Evolutionary conservation across 2,888 invertebrate genomes (phyloP).

Genomic region (Xestia xanthographa): DNA sequence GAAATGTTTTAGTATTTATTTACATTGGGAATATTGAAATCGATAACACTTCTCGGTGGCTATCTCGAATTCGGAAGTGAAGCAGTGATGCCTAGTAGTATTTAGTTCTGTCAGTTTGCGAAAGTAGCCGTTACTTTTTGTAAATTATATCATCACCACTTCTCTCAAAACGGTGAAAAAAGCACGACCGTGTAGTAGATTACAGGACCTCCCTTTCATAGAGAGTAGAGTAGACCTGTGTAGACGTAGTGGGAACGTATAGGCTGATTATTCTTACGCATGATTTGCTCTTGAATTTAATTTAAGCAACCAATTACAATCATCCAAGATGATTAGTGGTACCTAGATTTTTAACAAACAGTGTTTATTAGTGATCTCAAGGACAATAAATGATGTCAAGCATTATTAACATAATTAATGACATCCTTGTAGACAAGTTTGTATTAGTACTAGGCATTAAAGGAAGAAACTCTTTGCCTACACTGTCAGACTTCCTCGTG

Average conservation of each 20-base stretch:
- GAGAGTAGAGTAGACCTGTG: background rate
- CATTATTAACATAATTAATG: conserved; percentile 49
- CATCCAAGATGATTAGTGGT: background rate
- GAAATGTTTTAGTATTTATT: background rate
- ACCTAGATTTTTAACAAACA: background rate
- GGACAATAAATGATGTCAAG: conserved; percentile 48
- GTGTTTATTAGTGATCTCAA: conserved; percentile 28
- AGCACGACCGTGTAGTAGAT: background rate
- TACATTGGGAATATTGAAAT: conserved; percentile 11
- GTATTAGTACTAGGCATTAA: conserved; percentile 34
- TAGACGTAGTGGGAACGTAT: background rate
- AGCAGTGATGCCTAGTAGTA: background rate
- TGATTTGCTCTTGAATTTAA: background rate
- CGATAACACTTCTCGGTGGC: conserved; percentile 2
- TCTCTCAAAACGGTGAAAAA: background rate
- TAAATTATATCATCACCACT: background rate
- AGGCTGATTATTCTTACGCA: background rate
- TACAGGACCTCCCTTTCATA: background rate
- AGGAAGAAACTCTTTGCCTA: conserved; percentile 36
- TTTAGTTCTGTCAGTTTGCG: background rate
- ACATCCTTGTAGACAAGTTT: conserved; percentile 54
- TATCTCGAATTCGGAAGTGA: background rate
- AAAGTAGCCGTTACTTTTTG: background rate
- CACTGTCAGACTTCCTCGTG: conserved; percentile 29
- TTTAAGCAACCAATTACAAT: background rate